Conservation (phyloP, 2,888 invertebrate genomes). For the Protodeltote pygarga region DNA sequence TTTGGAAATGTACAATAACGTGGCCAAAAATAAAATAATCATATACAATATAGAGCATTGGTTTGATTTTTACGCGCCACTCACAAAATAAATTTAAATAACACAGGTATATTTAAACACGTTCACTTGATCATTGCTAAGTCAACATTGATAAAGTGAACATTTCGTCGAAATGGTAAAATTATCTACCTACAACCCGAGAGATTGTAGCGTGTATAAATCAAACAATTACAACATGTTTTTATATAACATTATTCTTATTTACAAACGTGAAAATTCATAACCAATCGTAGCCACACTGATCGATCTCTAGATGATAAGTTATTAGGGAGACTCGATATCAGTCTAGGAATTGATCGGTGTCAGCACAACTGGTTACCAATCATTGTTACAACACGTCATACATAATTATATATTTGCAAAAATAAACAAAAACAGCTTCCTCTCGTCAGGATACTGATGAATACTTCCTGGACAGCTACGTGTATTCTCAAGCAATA, state of each 20-base stretch:
- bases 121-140: neutral
- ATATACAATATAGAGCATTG: conserved; percentile 4
- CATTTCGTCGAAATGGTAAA: neutral
- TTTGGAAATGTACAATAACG: no score
- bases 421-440: neutral
- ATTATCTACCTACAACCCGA: neutral
- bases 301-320: conserved; percentile 15
- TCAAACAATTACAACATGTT: neutral
- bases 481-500: conserved; percentile 99
- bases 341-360: conserved; percentile 24
- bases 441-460: conserved; percentile 40
- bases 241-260: neutral
- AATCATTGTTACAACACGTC: conserved; percentile 2
- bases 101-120: neutral
- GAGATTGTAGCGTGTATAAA: neutral
- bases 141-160: conserved; percentile 21
- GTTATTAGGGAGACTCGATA: conserved; percentile 8
- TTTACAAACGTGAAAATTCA: neutral
- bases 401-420: neutral
- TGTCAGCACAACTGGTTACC: conserved; percentile 11
- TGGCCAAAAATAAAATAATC: conserved; percentile 2
- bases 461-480: conserved; percentile 92
- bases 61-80: conserved; percentile 10
- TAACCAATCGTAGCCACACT: conserved; percentile 1
- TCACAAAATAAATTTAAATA: neutral